phyloP scores from a whole-genome alignment of 2,113 vertebrate genomes.

The Stigmatopora argus region DNA sequence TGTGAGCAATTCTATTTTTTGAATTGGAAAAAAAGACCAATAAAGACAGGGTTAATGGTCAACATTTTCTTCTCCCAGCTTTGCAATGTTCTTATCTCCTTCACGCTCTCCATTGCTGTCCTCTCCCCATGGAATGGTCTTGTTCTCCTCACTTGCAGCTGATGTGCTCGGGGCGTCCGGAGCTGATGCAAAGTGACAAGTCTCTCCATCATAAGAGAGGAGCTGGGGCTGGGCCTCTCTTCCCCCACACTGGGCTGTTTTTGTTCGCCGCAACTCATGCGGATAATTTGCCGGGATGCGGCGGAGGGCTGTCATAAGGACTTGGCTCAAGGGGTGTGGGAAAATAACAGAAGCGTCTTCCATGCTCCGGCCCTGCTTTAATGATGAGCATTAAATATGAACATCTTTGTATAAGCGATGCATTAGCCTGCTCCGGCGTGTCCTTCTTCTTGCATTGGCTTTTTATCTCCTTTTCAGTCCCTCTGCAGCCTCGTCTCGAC shows the following conservation, averaged over 20 bases:
- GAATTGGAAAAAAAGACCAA: background rate
- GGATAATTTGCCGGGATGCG: constrained; percentile 75
- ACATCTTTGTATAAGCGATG: constrained; percentile 66
- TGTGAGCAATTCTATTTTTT: background rate
- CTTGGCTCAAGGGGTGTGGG: constrained; percentile 77
- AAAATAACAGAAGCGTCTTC: constrained; percentile 72
- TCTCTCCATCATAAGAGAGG: constrained; percentile 60
- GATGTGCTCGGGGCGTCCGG: constrained; percentile 64
- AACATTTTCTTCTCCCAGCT: background rate
- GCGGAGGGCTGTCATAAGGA: constrained; percentile 74
- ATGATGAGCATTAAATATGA: constrained; percentile 74
- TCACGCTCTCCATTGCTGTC: constrained; percentile 34
- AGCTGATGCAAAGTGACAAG: constrained; percentile 72
- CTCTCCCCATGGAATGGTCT: constrained; percentile 53
- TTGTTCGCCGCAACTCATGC: constrained; percentile 73
- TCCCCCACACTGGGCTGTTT: constrained; percentile 72
- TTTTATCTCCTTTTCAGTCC: constrained; percentile 31
- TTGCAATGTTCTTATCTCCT: constrained; percentile 22
- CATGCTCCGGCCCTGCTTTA: constrained; percentile 64
- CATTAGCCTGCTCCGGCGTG: constrained; percentile 51
- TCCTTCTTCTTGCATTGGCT: constrained; percentile 37
- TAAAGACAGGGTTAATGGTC: background rate
- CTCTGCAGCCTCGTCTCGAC: constrained; percentile 39
- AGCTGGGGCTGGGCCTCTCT: constrained; percentile 63
- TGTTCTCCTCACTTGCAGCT: constrained; percentile 61